A percentile compares a stretch with the other conserved stretches of the same genome.
These are phyloP conservation scores for Nephrotoma guestfalica DNA, from an alignment of 2,888 invertebrate species.

Conservation along the genomic window DNA sequence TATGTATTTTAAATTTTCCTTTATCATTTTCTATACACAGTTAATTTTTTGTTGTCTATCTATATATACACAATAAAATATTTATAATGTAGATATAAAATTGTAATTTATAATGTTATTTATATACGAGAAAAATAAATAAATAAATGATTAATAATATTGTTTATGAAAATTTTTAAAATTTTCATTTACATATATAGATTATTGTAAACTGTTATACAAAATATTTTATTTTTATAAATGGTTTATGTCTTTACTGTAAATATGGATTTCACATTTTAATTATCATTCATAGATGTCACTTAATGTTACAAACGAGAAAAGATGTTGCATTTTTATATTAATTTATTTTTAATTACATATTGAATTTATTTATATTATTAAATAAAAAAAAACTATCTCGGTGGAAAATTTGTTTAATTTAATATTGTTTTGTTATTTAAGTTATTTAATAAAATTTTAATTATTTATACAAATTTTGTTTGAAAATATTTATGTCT, in stretches of 20 bases:
- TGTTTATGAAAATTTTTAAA: background rate
- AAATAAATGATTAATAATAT: background rate
- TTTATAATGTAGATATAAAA: background rate
- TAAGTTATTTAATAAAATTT: background rate
- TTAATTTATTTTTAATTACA: background rate
- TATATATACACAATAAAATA: background rate
- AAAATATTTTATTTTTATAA: background rate
- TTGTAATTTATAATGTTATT: background rate
- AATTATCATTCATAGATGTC: background rate
- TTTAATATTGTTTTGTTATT: background rate
- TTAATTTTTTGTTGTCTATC: background rate
- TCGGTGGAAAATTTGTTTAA: background rate
- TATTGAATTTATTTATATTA: background rate
- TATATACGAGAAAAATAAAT: background rate
- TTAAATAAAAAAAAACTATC: background rate
- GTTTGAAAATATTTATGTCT: background rate
- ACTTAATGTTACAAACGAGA: background rate
- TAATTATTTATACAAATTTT: background rate
- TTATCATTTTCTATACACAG: background rate
- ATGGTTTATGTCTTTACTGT: background rate
- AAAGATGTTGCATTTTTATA: background rate
- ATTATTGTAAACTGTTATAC: background rate
- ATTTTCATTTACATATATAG: background rate
- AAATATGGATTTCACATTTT: background rate
- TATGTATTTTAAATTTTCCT: no score